A percentile compares a stretch with the other conserved stretches of the same genome.
These are phyloP conservation scores for Leptonema lineaticorne DNA, from an alignment of 1,140 invertebrate genomes.

Conservation along the genomic window DNA sequence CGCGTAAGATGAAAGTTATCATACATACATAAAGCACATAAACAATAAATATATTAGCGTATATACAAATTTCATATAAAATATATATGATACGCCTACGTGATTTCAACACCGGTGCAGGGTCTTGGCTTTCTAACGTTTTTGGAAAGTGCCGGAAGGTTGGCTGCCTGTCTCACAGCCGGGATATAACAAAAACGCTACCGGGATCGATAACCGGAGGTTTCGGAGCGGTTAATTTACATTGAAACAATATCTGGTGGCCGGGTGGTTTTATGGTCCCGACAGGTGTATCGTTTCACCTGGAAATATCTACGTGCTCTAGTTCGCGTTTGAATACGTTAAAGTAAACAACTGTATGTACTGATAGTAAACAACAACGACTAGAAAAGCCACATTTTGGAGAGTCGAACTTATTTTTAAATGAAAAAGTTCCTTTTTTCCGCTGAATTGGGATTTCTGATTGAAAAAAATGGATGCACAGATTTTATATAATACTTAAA, in stretches of 20 bases:
- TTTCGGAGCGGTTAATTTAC: slow-evolving; percentile 6
- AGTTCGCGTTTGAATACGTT: not conserved
- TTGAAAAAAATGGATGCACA: too few relatives aligned
- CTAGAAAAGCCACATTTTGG: too few relatives aligned
- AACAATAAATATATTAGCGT: too few relatives aligned
- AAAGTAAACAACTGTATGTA: not conserved
- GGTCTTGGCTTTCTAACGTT: not conserved
- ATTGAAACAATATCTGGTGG: slow-evolving; percentile 7
- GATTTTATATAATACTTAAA: too few relatives aligned
- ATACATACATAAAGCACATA: too few relatives aligned
- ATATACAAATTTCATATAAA: not conserved
- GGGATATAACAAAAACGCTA: slow-evolving; percentile 3
- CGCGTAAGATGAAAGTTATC: too few relatives aligned
- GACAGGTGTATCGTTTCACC: slow-evolving; percentile 10
- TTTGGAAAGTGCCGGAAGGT: not conserved
- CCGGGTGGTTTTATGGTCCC: not conserved
- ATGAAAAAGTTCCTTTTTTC: too few relatives aligned
- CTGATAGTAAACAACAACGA: too few relatives aligned
- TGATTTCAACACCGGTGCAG: not conserved
- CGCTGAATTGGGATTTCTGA: too few relatives aligned
- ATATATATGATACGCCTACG: not conserved
- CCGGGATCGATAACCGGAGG: not conserved
- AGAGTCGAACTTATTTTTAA: too few relatives aligned
- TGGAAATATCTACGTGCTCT: not conserved
- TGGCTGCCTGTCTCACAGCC: too few relatives aligned